Percentiles rank a stretch among this genome's conserved stretches.
Conservation (phyloP, 2,888 invertebrate species). For the Papilio protenor region DNA sequence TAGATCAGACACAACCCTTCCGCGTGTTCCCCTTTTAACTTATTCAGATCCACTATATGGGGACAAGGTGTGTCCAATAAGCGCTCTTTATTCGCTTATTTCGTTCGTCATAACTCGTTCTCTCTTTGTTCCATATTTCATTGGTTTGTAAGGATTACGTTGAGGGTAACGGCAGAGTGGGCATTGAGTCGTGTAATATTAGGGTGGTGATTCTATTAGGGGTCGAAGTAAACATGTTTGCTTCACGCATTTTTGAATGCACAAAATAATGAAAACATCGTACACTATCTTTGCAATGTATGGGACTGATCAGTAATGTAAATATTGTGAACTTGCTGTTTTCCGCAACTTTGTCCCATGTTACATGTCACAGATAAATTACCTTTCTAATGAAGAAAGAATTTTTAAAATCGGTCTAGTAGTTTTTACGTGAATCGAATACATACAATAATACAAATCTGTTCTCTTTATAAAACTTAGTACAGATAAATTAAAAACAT, state of each 20-base stretch:
- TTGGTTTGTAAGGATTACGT: constrained; percentile 67
- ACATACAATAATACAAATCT: too few relatives aligned
- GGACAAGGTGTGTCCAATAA: constrained; percentile 64
- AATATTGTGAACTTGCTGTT: too few relatives aligned
- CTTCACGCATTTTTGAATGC: neutral
- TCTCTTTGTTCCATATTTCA: constrained; percentile 77
- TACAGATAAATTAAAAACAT: too few relatives aligned
- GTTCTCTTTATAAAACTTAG: too few relatives aligned
- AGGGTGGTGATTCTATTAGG: constrained; percentile 4
- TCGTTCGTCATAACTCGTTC: constrained; percentile 62
- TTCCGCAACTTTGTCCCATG: too few relatives aligned
- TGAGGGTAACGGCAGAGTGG: constrained; percentile 64
- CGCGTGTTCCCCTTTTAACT: constrained; percentile 56
- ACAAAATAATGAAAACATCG: neutral
- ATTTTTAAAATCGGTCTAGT: too few relatives aligned
- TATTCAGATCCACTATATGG: constrained; percentile 64
- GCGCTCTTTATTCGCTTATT: constrained; percentile 60
- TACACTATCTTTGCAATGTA: neutral
- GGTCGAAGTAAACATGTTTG: constrained; percentile 4
- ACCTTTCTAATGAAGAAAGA: too few relatives aligned
- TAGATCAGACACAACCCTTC: constrained; percentile 53
- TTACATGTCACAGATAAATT: too few relatives aligned
- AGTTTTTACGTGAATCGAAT: too few relatives aligned
- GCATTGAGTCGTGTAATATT: constrained; percentile 57
- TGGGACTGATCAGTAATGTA: too few relatives aligned